phyloP scores from a whole-genome alignment of 2,113 vertebrate genomes.

The Saguinus midas region DNA sequence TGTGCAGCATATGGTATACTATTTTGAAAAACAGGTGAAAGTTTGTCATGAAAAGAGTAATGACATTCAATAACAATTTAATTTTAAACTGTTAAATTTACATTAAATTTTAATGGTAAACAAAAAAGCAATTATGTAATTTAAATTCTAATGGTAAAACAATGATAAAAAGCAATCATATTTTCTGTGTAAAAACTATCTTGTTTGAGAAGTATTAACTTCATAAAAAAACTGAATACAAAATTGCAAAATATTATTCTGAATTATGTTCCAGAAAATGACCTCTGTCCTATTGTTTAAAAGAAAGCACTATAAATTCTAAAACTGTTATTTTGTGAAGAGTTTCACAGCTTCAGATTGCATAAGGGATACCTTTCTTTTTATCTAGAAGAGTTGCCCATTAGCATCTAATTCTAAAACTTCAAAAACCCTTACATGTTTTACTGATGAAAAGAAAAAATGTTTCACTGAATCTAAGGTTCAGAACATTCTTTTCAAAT shows the following conservation, averaged over 20 bases:
- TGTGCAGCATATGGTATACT: neutral
- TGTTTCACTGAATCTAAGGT: neutral
- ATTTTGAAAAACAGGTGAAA: neutral
- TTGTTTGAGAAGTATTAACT: neutral
- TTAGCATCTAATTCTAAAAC: neutral
- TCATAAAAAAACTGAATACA: neutral
- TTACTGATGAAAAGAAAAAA: neutral
- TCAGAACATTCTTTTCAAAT: neutral
- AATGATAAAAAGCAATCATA: neutral
- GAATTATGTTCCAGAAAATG: neutral
- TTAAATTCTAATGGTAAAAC: slow-evolving; percentile 21
- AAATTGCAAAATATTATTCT: neutral
- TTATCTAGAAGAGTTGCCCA: neutral
- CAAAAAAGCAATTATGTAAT: neutral
- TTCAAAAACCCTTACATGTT: neutral
- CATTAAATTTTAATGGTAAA: slow-evolving; percentile 7
- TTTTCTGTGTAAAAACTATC: neutral
- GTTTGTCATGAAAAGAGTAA: neutral
- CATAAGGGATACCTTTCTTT: neutral
- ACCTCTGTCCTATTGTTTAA: neutral
- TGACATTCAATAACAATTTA: neutral
- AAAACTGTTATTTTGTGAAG: neutral
- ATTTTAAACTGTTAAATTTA: neutral
- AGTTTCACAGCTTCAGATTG: neutral
- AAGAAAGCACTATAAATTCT: neutral